Evolutionary conservation across 2,113 vertebrate species (phyloP).

Genomic region (Smithornis capensis): DNA sequence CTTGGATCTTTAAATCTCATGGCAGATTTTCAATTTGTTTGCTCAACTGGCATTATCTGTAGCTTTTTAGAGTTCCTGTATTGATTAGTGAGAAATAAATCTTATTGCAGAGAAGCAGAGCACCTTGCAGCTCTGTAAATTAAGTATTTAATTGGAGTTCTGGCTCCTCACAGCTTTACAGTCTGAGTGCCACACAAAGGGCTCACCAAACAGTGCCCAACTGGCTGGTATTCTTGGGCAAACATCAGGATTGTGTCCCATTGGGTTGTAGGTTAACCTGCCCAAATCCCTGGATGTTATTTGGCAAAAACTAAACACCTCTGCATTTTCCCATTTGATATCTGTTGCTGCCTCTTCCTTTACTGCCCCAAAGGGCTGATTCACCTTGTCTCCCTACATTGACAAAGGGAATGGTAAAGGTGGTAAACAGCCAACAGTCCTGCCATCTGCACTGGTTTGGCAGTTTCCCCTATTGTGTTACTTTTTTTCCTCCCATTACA

Average conservation of each 20-base stretch:
- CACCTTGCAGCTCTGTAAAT: neutral
- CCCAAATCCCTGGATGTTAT: neutral
- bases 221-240: neutral
- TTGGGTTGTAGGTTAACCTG: neutral
- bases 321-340: neutral
- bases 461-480: neutral
- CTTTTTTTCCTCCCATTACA: neutral
- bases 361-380: neutral
- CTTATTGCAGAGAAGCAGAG: neutral
- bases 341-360: neutral
- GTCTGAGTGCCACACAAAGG: neutral
- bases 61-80: neutral
- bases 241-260: accelerated
- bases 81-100: neutral
- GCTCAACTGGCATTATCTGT: neutral
- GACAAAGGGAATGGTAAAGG: neutral
- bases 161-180: neutral
- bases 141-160: neutral
- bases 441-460: neutral
- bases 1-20: neutral
- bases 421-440: neutral
- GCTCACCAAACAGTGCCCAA: neutral
- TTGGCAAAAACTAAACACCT: neutral
- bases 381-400: neutral
- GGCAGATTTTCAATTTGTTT: neutral